phyloP scores from a whole-genome alignment of 2,113 vertebrate genomes.

The Cyanoderma ruficeps region DNA sequence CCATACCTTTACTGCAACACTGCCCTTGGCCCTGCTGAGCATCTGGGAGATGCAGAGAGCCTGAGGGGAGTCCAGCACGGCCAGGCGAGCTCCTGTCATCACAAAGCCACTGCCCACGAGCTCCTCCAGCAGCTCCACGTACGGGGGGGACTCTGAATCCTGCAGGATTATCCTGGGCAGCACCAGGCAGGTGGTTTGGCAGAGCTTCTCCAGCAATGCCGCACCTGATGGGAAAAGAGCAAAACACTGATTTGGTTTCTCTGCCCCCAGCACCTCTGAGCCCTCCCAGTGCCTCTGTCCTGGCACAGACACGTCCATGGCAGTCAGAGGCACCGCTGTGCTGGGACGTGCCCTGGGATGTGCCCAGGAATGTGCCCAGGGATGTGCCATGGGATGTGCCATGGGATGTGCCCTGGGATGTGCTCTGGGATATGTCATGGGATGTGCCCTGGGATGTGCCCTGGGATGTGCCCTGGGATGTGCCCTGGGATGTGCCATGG shows the following conservation, averaged over 20 bases:
- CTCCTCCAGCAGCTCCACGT: constrained; percentile 60
- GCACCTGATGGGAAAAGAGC: neutral
- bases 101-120: constrained; percentile 63
- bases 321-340: accelerated
- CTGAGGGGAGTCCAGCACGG: constrained; percentile 42
- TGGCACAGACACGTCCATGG: accelerated
- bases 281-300: neutral
- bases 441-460: too few relatives aligned
- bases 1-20: constrained; percentile 26
- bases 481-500: too few relatives aligned
- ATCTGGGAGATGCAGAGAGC: constrained; percentile 25
- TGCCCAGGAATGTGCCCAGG: neutral
- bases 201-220: constrained; percentile 15
- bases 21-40: constrained; percentile 7
- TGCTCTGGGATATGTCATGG: neutral
- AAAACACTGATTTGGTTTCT: neutral
- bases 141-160: constrained; percentile 24
- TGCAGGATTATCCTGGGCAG: constrained; percentile 47
- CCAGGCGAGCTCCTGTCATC: constrained; percentile 71
- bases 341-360: too few relatives aligned
- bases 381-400: accelerated
- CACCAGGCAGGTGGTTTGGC: constrained; percentile 76
- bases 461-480: too few relatives aligned
- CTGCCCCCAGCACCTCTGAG: neutral
- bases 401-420: neutral